Evolutionary conservation across 2,888 invertebrate species (phyloP).

Genomic region (Stenodema calcarata): DNA sequence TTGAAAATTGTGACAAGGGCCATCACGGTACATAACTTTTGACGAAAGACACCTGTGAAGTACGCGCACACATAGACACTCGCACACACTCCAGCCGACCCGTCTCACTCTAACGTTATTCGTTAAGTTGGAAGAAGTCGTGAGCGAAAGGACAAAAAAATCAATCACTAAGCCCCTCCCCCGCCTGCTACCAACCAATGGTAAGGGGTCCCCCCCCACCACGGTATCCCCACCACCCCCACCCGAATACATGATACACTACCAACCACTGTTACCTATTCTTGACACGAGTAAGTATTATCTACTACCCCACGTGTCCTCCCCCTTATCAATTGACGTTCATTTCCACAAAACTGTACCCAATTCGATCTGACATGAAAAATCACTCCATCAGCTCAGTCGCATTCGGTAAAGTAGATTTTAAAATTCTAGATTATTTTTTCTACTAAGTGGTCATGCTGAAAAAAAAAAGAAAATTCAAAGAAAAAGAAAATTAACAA

Average conservation of each 20-base stretch:
- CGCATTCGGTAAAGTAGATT: neutral
- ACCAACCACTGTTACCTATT: conserved; percentile 24
- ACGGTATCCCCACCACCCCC: neutral
- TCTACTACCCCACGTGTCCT: conserved; percentile 3
- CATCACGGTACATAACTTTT: conserved; percentile 51
- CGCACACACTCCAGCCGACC: neutral
- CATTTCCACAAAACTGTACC: neutral
- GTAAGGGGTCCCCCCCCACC: conserved; percentile 36
- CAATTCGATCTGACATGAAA: neutral
- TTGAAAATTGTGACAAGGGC: conserved; percentile 49
- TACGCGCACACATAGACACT: neutral
- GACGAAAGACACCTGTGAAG: conserved; percentile 20
- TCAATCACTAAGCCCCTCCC: conserved; percentile 52
- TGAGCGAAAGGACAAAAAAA: conserved; percentile 50
- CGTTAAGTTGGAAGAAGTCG: conserved; percentile 6
- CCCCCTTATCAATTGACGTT: neutral
- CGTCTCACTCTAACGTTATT: conserved; percentile 10
- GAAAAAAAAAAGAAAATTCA: neutral
- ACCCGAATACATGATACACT: conserved; percentile 22
- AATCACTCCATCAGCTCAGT: neutral
- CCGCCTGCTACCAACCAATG: conserved; percentile 52
- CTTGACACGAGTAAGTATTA: neutral
- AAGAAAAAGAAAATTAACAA: conserved; percentile 10
- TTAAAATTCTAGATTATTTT: neutral
- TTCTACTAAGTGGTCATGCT: neutral